These are phyloP conservation scores for Crotalus tigris DNA, from an alignment of 2,113 vertebrate genomes.

Conservation along the genomic window DNA sequence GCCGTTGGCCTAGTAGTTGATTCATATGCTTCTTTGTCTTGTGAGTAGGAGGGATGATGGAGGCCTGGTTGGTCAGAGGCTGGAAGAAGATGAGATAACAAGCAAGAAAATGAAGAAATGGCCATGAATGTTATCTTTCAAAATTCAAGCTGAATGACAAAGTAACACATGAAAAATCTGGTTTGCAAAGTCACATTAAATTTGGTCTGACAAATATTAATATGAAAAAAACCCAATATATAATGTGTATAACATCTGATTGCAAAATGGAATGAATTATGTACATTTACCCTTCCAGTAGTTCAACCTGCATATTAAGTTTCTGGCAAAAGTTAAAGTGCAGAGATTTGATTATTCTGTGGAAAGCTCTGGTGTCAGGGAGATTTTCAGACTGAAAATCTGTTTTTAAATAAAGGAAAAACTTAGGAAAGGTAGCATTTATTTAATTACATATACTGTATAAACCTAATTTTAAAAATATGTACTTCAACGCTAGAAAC, in stretches of 20 bases:
- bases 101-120: not conserved
- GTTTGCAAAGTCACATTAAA: not conserved
- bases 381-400: not conserved
- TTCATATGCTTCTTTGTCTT: not conserved
- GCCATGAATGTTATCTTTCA: not conserved
- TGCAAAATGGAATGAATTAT: not conserved
- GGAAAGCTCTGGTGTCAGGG: not conserved
- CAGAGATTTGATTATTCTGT: not conserved
- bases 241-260: not conserved
- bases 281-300: not conserved
- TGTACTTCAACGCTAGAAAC: not conserved
- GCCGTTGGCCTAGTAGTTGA: not conserved
- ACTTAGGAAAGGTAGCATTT: not conserved
- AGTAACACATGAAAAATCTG: not conserved
- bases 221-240: not conserved
- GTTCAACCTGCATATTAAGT: not conserved
- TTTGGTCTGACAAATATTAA: not conserved
- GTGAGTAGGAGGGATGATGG: not conserved
- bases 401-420: not conserved
- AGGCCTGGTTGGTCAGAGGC: not conserved
- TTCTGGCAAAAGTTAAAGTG: not conserved
- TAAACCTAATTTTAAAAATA: not conserved
- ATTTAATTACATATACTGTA: not conserved
- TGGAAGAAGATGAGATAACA: not conserved
- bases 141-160: not conserved